Conservation (phyloP, 1,140 invertebrate genomes). For the Hermetia illucens region DNA sequence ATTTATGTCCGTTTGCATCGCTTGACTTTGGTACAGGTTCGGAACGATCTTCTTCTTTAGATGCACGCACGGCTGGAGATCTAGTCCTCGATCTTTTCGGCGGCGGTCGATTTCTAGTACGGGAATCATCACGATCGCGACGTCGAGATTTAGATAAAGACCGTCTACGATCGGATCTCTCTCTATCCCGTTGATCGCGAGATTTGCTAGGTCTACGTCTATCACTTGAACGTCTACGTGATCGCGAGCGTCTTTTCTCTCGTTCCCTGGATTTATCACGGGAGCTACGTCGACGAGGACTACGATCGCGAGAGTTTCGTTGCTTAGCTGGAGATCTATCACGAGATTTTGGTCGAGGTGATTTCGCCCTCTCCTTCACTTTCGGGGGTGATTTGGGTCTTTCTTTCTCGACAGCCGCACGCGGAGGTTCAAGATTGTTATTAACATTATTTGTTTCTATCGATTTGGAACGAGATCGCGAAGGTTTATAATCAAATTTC, state of each 20-base stretch:
- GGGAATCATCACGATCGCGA: constrained; percentile 15
- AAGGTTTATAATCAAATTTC: background rate
- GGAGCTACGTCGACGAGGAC: constrained; percentile 6
- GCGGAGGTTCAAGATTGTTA: constrained; percentile 1
- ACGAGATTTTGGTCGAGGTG: constrained; percentile 18
- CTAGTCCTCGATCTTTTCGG: constrained; percentile 2
- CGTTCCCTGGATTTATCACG: constrained; percentile 10
- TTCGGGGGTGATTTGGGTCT: constrained; percentile 4
- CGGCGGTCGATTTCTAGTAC: background rate
- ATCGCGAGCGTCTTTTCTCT: constrained; percentile 19
- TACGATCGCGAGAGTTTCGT: constrained; percentile 4
- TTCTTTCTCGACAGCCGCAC: constrained; percentile 9
- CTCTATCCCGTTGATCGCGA: constrained; percentile 27
- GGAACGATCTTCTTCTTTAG: constrained; percentile 15
- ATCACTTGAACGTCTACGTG: constrained; percentile 13
- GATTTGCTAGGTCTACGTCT: constrained; percentile 9
- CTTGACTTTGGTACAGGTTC: background rate
- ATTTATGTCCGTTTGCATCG: constrained; percentile 3
- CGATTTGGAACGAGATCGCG: background rate
- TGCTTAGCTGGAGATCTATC: constrained; percentile 4
- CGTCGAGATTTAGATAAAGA: constrained; percentile 17
- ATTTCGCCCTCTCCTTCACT: constrained; percentile 1
- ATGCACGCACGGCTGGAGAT: constrained; percentile 7
- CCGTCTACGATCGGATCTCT: constrained; percentile 5
- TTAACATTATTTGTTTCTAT: background rate